These are phyloP conservation scores for Pelecanus crispus DNA, from an alignment of 2,113 vertebrate species.

Conservation along the genomic window DNA sequence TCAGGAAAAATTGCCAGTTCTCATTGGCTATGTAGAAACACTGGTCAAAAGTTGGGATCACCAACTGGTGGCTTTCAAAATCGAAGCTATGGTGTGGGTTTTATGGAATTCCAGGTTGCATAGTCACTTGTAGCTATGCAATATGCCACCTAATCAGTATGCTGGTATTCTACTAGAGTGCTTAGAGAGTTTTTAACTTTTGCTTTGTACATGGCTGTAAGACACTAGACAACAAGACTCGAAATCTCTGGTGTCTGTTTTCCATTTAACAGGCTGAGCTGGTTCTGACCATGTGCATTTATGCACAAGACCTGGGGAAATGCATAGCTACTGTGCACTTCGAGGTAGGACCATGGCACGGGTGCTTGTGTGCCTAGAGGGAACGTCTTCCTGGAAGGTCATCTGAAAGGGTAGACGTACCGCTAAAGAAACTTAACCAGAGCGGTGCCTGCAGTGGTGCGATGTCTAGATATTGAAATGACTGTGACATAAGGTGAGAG, in stretches of 20 bases:
- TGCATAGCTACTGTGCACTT: fast-evolving
- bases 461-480: background rate
- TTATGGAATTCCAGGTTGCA: background rate
- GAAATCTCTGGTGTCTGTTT: background rate
- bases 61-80: background rate
- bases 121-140: background rate
- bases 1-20: background rate
- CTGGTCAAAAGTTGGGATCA: background rate
- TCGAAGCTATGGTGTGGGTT: background rate
- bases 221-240: background rate
- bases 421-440: background rate
- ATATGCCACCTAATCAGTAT: background rate
- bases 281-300: background rate
- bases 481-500: background rate
- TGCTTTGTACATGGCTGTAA: background rate
- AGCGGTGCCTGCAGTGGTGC: fast-evolving
- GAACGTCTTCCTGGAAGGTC: background rate
- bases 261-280: background rate
- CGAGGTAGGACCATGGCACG: background rate
- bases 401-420: background rate
- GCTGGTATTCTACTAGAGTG: background rate
- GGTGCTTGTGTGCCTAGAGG: background rate
- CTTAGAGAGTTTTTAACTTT: background rate
- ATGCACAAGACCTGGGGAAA: background rate
- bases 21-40: background rate